Conservation (phyloP, 2,888 invertebrate genomes). For the Alloplasta piceator region DNA sequence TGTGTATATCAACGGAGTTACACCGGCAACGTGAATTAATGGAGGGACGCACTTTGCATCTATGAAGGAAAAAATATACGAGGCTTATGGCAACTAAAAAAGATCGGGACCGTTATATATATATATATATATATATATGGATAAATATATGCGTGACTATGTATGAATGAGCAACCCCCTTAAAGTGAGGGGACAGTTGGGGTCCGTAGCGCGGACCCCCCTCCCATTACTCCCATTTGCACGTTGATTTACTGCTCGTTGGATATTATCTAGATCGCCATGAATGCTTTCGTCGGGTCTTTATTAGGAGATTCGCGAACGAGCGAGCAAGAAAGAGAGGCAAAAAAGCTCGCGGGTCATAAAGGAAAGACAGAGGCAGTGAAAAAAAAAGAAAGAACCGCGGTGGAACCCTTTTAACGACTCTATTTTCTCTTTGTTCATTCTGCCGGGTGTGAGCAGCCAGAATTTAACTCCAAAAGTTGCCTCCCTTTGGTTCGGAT, state of each 20-base stretch:
- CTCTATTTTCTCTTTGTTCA: conserved; percentile 64
- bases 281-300: conserved; percentile 65
- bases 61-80: conserved; percentile 69
- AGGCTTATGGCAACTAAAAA: conserved; percentile 63
- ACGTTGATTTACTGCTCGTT: conserved; percentile 67
- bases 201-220: neutral
- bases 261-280: conserved; percentile 66
- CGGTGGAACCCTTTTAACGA: conserved; percentile 59
- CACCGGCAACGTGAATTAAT: conserved; percentile 72
- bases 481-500: too few relatives aligned
- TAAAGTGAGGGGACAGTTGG: neutral
- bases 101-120: conserved; percentile 36
- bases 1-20: conserved; percentile 40
- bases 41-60: conserved; percentile 73
- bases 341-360: neutral
- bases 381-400: conserved; percentile 41
- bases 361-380: too few relatives aligned
- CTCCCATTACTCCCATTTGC: conserved; percentile 34
- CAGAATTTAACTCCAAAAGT: too few relatives aligned
- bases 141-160: neutral
- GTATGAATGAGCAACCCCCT: neutral
- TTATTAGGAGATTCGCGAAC: conserved; percentile 54
- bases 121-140: neutral
- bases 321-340: conserved; percentile 28
- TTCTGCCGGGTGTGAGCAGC: conserved; percentile 37